phyloP scores from a whole-genome alignment of 2,113 vertebrate genomes.

The Rhineura floridana region DNA sequence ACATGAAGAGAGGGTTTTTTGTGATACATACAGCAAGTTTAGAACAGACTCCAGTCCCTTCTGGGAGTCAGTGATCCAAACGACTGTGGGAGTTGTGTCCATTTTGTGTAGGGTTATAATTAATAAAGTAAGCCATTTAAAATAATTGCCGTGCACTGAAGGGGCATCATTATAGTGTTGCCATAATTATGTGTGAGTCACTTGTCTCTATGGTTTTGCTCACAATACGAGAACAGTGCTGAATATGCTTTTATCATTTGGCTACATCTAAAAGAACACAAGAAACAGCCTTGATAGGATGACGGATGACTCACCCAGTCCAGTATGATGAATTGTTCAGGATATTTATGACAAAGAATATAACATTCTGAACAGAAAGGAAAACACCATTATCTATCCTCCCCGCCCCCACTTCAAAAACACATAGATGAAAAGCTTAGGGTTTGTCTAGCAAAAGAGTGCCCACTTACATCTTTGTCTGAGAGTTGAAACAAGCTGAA shows the following conservation, averaged over 20 bases:
- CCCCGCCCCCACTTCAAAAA: not conserved
- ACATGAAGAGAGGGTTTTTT: not conserved
- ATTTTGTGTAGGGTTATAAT: not conserved
- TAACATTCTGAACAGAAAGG: not conserved
- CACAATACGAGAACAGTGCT: not conserved
- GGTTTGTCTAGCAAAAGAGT: not conserved
- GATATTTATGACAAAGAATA: not conserved
- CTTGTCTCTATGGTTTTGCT: not conserved
- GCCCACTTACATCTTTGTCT: not conserved
- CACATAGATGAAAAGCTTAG: not conserved
- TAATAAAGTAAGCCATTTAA: not conserved
- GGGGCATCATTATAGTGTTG: not conserved
- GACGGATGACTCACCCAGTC: not conserved
- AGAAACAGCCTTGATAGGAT: not conserved
- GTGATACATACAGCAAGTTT: not conserved
- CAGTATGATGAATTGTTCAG: not conserved
- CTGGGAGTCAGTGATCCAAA: not conserved
- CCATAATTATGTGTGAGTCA: not conserved
- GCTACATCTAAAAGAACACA: not conserved
- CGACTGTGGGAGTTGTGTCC: not conserved
- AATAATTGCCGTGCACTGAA: not conserved
- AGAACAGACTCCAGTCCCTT: not conserved
- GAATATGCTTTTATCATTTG: not conserved
- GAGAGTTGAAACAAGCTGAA: not conserved
- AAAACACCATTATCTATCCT: not conserved